Evolutionary conservation across 2,888 invertebrate species (phyloP), one percentile per base, ranked within the genome.

Genomic region (Teleogryllus oceanicus): DNA sequence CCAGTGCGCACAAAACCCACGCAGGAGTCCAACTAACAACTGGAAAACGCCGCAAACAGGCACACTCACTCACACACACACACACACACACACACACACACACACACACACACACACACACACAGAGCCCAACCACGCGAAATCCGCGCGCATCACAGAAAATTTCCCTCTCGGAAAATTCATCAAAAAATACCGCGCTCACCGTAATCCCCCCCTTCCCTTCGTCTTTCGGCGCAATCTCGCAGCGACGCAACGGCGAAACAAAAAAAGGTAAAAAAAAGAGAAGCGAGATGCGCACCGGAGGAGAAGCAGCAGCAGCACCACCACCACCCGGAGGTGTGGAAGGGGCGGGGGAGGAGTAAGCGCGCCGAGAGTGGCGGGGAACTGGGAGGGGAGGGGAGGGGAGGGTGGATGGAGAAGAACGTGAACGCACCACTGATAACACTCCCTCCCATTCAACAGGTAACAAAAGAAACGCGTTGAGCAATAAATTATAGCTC

Each of bases 381-480:
- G 37, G 37, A 37, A 18, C n/a, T 62, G 16, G 62, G n/a, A 0
- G n/a, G 5, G 62, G n/a, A 16, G n/a, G 1, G 1, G 62, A 12
- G 62, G 16, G 5, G n/a, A 13, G 62, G 62, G 13, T 11, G 16
- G 16, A 11, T 16, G 62, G n/a, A 62, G n/a, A 13, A 62, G 62
- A 13, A 62, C 13, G 62, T n/a, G n/a, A 62, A 62, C n/a, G 13
- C 62, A 62, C 62, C 62, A 18, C 62, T 62, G 62, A 62, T 62
- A 62, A 62, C 62, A 62, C 62, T 62, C 62, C 62, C 62, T 62
- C 16, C 62, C n/a, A 62, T 62, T 62, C 62, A 62, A 62, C 62
- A 62, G 62, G 62, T 62, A 62, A 62, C 62, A 62, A 62, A 62
- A 62, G 62, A 62, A n/a, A 62, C 62, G 62, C 62, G 62, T 62